Evolutionary conservation across 1,140 invertebrate species (phyloP).

Genomic region (Heliothis virescens): DNA sequence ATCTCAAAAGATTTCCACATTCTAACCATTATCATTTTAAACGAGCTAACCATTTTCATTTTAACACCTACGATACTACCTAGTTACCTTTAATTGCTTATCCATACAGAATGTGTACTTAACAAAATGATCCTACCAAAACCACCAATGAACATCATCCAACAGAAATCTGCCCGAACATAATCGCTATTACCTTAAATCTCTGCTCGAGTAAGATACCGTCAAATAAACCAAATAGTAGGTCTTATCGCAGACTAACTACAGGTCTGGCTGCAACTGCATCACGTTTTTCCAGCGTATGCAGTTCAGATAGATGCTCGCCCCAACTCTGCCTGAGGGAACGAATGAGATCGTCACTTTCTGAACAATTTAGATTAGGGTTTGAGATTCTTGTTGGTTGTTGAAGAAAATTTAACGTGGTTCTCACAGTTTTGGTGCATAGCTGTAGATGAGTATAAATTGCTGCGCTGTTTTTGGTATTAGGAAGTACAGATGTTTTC

Average conservation of each 20-base stretch:
- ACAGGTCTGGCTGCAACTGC: conserved; percentile 36
- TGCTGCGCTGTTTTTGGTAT: too few relatives aligned
- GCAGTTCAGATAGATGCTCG: not conserved
- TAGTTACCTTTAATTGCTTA: too few relatives aligned
- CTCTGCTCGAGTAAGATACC: conserved; percentile 20
- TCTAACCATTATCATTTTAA: too few relatives aligned
- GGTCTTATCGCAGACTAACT: conserved; percentile 23
- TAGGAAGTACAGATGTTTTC: not conserved
- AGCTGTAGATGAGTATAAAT: too few relatives aligned
- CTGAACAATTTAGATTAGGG: conserved; percentile 19
- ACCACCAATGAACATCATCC: conserved; percentile 17
- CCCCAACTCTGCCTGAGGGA: not conserved
- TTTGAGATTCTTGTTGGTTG: conserved; percentile 4
- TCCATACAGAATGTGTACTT: too few relatives aligned
- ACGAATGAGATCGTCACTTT: conserved; percentile 26
- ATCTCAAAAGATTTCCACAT: too few relatives aligned
- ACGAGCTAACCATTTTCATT: too few relatives aligned
- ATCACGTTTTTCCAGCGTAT: conserved; percentile 17
- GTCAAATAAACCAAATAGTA: conserved; percentile 38
- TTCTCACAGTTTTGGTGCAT: too few relatives aligned
- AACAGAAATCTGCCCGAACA: not conserved
- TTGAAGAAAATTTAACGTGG: not conserved
- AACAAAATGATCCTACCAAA: not conserved
- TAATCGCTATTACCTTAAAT: conserved; percentile 35
- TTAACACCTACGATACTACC: too few relatives aligned